Base-by-base conservation (phyloP, 2,113 vertebrate species). In the Mirza zaza region DNA sequence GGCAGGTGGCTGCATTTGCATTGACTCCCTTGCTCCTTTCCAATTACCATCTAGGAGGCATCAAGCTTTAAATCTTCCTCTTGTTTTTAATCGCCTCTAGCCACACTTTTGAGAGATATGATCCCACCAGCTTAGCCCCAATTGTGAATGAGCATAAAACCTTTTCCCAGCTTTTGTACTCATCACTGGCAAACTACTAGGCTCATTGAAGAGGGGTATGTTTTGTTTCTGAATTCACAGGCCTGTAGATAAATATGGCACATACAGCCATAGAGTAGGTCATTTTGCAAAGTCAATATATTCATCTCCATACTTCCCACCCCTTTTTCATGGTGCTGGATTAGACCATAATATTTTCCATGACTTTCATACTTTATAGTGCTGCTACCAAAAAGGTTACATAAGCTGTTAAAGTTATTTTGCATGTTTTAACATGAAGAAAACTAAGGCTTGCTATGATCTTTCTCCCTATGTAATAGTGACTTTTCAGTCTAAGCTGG, bases 51-150 rank as follows among this genome's bases (percentile, higher is more conserved):
- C 50, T 83, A 67, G 91, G 70, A 85, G 27, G 50, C 81, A 76
- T 45, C 57, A 57, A 70, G 76, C 76, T 95, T 96, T 97, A 96
- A 97, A 97, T 97, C 94, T 97, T 93, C 80, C 90, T 82, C 68
- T 83, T 82, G 57, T 86, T 96, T 90, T 79, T 68, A 84, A 73
- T 77, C 0, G 21, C 88, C 57, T 92, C 80, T 70, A 85, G 63
- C n/a, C 68, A 87, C 80, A 59, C 27, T 95, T 89, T 83, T 3
- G 11, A 89, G 55, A 75, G 82, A 81, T 3, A 39, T 7, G 92
- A 50, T 68, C 63, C 90, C n/a, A 77, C 55, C 87, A 68, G 87
- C 29, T 83, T 73, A 95, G n/a, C 25, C 82, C 50, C 17, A 45
- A 5, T 90, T 91, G 90, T 90, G 18, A 77, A 95, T 73, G 50